Percentiles rank a stretch among this genome's conserved stretches.
phyloP scores from a whole-genome alignment of 2,797 vertebrate species.

The Channallabes apus region DNA sequence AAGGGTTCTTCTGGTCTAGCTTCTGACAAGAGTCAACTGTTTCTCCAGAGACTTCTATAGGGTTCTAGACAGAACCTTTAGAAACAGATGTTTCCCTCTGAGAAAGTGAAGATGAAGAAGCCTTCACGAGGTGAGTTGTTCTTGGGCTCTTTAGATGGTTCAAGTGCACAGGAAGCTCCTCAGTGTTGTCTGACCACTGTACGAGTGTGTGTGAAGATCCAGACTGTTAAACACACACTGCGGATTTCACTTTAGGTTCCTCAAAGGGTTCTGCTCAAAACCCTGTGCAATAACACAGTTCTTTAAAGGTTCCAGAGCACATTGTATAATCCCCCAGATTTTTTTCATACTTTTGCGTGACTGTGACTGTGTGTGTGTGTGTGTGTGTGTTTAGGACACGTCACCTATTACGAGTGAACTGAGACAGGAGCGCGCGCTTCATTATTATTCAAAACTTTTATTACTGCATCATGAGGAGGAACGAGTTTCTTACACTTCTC shows the following conservation, averaged over 20 bases:
- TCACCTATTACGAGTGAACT: background rate
- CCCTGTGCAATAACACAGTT: background rate
- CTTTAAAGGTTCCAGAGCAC: background rate
- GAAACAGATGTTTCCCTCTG: background rate
- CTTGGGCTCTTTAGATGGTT: background rate
- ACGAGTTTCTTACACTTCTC: too few relatives aligned
- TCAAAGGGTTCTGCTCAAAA: background rate
- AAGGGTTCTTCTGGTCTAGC: background rate
- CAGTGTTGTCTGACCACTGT: too few relatives aligned
- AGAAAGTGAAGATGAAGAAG: background rate
- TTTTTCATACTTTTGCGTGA: background rate
- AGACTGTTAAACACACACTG: too few relatives aligned
- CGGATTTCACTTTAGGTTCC: background rate
- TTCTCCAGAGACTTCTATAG: background rate
- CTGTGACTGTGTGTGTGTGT: too few relatives aligned
- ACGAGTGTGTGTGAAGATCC: too few relatives aligned
- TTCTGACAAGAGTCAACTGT: background rate
- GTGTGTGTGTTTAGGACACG: conserved; percentile 7
- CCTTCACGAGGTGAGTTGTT: background rate
- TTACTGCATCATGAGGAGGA: background rate
- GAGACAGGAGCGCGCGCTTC: background rate
- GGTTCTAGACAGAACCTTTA: background rate
- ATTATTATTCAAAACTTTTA: too few relatives aligned
- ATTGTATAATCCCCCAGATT: background rate
- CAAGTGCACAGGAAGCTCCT: too few relatives aligned